A percentile compares a stretch with the other conserved stretches of the same genome.
Conservation (phyloP, 2,113 vertebrate species). For the Hemiscyllium ocellatum region DNA sequence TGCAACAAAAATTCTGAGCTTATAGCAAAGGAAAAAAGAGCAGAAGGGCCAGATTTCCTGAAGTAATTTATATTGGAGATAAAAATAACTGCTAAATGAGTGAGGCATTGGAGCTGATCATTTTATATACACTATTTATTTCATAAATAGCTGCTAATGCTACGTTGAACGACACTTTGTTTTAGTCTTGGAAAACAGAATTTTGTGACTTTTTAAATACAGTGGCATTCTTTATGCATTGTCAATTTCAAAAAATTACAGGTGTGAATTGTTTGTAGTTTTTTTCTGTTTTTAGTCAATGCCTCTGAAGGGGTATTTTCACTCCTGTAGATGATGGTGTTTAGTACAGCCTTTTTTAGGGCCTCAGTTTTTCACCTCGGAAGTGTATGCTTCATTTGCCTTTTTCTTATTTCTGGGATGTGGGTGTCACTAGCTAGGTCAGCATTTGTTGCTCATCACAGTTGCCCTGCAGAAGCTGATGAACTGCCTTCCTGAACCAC, state of each 20-base stretch:
- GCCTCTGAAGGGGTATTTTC: background rate
- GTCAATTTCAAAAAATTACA: background rate
- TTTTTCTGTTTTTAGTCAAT: constrained; percentile 1
- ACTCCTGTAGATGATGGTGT: background rate
- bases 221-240: background rate
- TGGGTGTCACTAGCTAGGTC: no score
- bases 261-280: background rate
- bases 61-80: background rate
- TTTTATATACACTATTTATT: background rate
- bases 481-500: no score
- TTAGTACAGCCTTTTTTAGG: background rate
- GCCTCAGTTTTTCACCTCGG: background rate
- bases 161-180: background rate
- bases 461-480: no score
- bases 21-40: constrained; percentile 1
- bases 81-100: background rate
- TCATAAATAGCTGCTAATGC: background rate
- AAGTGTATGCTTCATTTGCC: no score
- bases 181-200: background rate
- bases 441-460: no score
- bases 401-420: background rate
- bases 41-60: background rate
- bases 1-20: constrained; percentile 17
- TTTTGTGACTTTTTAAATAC: background rate
- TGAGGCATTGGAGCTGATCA: background rate